Evolutionary conservation across 2,797 vertebrate genomes (phyloP).

Genomic region (Garrulus glandarius): DNA sequence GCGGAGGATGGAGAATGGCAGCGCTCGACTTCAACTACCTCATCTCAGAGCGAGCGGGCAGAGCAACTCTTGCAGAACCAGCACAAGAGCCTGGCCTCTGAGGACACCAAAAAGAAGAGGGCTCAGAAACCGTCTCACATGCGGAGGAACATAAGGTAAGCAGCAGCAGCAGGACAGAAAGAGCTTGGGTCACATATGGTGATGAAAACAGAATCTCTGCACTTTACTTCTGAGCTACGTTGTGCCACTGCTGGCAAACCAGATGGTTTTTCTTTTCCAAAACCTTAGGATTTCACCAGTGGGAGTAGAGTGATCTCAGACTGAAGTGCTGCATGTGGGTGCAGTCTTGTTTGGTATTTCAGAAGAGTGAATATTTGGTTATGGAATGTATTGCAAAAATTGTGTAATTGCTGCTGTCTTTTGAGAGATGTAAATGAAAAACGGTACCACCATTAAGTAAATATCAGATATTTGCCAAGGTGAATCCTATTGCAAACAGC

Average conservation of each 20-base stretch:
- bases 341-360: slow-evolving; percentile 48
- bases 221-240: background rate
- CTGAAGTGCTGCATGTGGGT: slow-evolving; percentile 41
- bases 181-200: background rate
- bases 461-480: background rate
- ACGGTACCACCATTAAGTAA: background rate
- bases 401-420: background rate
- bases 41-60: slow-evolving; percentile 85
- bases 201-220: background rate
- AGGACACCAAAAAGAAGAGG: slow-evolving; percentile 90
- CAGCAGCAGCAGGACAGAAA: background rate
- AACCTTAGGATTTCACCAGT: slow-evolving; percentile 42
- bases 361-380: slow-evolving; percentile 7
- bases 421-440: background rate
- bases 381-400: slow-evolving; percentile 28
- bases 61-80: slow-evolving; percentile 79
- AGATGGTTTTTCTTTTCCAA: slow-evolving; percentile 41
- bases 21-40: slow-evolving; percentile 89
- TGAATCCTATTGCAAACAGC: background rate
- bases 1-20: slow-evolving; percentile 81
- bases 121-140: slow-evolving; percentile 91
- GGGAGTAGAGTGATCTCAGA: slow-evolving; percentile 45
- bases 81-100: slow-evolving; percentile 80
- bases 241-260: slow-evolving; percentile 30
- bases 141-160: slow-evolving; percentile 97